Evolutionary conservation across 1,140 invertebrate species (phyloP).

Genomic region (Aphaenogaster floridana): DNA sequence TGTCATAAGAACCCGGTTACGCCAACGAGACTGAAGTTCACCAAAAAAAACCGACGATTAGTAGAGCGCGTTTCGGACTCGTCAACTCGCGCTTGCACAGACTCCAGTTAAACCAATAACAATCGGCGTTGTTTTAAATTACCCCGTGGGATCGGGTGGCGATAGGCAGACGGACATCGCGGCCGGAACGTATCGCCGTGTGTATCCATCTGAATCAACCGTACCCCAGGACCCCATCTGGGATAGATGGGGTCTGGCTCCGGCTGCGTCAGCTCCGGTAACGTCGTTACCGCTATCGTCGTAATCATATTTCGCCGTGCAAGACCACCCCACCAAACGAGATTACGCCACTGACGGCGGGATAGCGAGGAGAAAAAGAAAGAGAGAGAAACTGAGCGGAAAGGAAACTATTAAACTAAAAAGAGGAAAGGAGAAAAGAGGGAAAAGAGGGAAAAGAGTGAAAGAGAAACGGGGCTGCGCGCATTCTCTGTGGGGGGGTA

Average conservation of each 20-base stretch:
- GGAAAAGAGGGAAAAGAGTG: not conserved
- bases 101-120: slow-evolving; percentile 67
- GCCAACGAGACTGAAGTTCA: not conserved
- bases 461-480: not conserved
- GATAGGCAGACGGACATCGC: slow-evolving; percentile 22
- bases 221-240: slow-evolving; percentile 60
- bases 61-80: not conserved
- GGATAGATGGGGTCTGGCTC: slow-evolving; percentile 65
- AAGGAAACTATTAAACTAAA: slow-evolving; percentile 42
- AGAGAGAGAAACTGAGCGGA: slow-evolving; percentile 24
- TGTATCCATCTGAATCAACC: slow-evolving; percentile 66
- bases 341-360: slow-evolving; percentile 64
- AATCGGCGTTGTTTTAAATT: slow-evolving; percentile 73
- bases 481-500: not conserved
- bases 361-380: slow-evolving; percentile 47
- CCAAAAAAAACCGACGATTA: not conserved
- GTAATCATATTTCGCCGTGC: slow-evolving; percentile 78
- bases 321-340: slow-evolving; percentile 74
- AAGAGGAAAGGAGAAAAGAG: slow-evolving; percentile 14
- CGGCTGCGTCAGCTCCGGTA: slow-evolving; percentile 76
- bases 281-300: slow-evolving; percentile 78
- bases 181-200: slow-evolving; percentile 37
- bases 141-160: slow-evolving; percentile 34
- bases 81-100: slow-evolving; percentile 32
- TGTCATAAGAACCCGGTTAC: not conserved